Conservation (phyloP, 2,888 invertebrate species). For the Ennomos fuscantarius region DNA sequence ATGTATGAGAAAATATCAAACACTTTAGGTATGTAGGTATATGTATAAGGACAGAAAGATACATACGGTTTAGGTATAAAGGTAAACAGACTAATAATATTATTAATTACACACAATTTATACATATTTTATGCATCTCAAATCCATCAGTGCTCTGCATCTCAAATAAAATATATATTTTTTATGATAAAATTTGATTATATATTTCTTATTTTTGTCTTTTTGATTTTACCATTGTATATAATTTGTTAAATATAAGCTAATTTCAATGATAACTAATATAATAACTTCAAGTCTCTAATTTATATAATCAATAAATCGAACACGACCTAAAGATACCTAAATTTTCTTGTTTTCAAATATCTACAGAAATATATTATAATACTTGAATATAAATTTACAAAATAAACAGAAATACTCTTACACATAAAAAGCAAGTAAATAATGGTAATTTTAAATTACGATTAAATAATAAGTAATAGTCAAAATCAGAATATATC, state of each 20-base stretch:
- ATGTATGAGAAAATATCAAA: conserved; percentile 10
- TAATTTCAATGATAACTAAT: conserved; percentile 1
- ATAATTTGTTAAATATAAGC: conserved; percentile 2
- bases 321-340: conserved; percentile 8
- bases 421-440: no score
- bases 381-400: no score
- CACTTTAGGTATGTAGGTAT: conserved; percentile 1
- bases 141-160: conserved; percentile 70
- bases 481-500: conserved; percentile 3
- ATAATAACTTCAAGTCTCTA: background rate
- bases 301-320: conserved; percentile 4
- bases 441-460: no score
- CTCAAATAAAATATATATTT: conserved; percentile 20
- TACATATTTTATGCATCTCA: conserved; percentile 57
- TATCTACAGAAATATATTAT: no score
- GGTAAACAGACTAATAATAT: conserved; percentile 18
- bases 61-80: conserved; percentile 15
- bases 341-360: no score
- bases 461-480: no score
- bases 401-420: no score
- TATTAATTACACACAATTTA: conserved; percentile 1
- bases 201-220: background rate
- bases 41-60: conserved; percentile 14
- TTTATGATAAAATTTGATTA: conserved; percentile 1
- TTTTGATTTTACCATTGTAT: background rate